These are phyloP conservation scores for Clanis bilineata DNA, from an alignment of 2,888 invertebrate species.

Conservation along the genomic window DNA sequence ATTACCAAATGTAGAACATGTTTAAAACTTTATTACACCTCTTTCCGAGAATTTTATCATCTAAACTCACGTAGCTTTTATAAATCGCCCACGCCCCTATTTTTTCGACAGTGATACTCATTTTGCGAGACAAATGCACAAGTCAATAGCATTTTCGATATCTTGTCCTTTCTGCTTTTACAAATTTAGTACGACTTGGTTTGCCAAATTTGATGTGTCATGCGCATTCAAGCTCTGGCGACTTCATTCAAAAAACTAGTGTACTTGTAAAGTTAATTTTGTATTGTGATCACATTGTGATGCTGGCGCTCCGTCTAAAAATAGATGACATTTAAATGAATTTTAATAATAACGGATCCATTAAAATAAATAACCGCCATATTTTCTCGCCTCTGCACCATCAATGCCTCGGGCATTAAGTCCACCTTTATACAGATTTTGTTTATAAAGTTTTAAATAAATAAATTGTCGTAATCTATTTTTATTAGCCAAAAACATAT, in stretches of 20 bases:
- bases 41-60: not conserved
- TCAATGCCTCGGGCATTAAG: no score
- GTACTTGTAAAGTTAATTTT: not conserved
- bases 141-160: constrained; percentile 33
- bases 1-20: not conserved
- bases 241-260: not conserved
- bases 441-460: no score
- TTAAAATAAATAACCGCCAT: no score
- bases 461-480: no score
- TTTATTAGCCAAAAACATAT: no score
- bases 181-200: constrained; percentile 31
- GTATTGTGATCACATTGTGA: no score
- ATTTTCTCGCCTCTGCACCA: no score
- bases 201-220: constrained; percentile 27
- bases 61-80: not conserved
- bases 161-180: constrained; percentile 29
- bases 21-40: not conserved
- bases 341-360: not conserved
- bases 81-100: not conserved
- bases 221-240: not conserved
- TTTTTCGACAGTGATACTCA: not conserved
- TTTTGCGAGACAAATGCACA: not conserved
- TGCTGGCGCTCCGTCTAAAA: no score
- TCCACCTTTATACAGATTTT: no score
- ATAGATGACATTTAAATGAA: not conserved